Evolutionary conservation across 2,113 vertebrate genomes (phyloP).

Genomic region (Rhadina sibilatrix): DNA sequence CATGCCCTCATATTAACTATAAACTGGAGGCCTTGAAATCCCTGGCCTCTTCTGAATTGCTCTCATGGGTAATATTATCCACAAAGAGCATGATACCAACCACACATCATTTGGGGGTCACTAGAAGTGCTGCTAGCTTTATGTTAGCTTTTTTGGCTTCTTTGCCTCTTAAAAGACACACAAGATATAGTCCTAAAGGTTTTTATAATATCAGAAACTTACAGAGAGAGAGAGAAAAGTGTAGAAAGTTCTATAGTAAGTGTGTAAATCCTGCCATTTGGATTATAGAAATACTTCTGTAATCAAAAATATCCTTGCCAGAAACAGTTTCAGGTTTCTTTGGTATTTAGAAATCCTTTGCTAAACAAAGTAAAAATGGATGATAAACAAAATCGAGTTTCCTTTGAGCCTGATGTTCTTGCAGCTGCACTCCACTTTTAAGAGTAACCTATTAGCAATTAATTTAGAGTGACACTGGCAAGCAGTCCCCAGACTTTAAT

Average conservation of each 20-base stretch:
- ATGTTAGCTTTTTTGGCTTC: not conserved
- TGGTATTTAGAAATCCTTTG: conserved; percentile 40
- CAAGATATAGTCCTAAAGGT: not conserved
- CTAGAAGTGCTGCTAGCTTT: not conserved
- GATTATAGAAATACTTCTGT: not conserved
- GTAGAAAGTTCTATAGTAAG: not conserved
- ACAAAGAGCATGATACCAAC: not conserved
- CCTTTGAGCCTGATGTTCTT: conserved; percentile 48
- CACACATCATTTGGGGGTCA: not conserved
- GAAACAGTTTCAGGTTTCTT: conserved; percentile 42
- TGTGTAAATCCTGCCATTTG: not conserved
- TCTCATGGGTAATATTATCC: not conserved
- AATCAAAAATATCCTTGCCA: conserved; percentile 41
- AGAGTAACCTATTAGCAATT: conserved; percentile 54
- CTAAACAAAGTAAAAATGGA: conserved; percentile 63
- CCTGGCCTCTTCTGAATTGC: not conserved
- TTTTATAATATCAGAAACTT: not conserved
- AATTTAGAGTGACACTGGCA: conserved; percentile 57
- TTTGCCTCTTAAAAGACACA: not conserved
- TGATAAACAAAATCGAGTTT: conserved; percentile 57
- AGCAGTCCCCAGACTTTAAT: conserved; percentile 56
- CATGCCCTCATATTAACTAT: not conserved
- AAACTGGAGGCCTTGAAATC: not conserved
- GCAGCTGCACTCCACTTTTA: conserved; percentile 60
- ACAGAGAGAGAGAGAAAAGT: not conserved